A percentile compares a stretch with the other conserved stretches of the same genome.
phyloP scores from a whole-genome alignment of 2,888 invertebrate species.

The Patella ulyssiponensis region DNA sequence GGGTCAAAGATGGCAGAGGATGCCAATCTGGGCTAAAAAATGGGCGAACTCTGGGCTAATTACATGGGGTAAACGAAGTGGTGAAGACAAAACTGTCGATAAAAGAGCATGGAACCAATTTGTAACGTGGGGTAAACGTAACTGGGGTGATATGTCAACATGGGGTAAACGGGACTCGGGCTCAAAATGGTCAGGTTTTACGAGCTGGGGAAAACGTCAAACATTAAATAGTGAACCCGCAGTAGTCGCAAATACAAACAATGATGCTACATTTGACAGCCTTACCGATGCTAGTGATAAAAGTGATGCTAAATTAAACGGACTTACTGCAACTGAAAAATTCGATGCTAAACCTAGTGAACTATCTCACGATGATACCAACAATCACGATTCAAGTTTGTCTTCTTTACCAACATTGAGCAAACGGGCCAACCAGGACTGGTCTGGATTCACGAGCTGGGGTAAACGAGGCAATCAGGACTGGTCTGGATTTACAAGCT shows the following conservation, averaged over 20 bases:
- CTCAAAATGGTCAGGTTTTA: not conserved
- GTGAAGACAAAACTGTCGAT: not conserved
- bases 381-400: not conserved
- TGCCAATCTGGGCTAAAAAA: not conserved
- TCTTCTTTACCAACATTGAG: not conserved
- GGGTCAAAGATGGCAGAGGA: not conserved
- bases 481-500: not conserved
- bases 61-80: slow-evolving; percentile 2
- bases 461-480: slow-evolving; percentile 1
- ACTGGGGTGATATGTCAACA: not conserved
- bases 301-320: no score
- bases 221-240: no score
- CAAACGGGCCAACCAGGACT: not conserved
- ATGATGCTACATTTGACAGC: no score
- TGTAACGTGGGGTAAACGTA: slow-evolving; percentile 7
- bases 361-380: no score
- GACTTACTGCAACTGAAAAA: no score
- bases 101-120: slow-evolving; percentile 5
- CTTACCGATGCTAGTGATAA: no score
- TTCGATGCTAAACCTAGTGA: no score
- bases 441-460: not conserved
- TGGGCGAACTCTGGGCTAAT: not conserved
- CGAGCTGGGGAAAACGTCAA: not conserved
- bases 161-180: not conserved
- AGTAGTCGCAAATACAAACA: no score